Percentiles rank a stretch among this genome's conserved stretches.
Conservation (phyloP, 1,140 invertebrate genomes). For the Phymastichus coffea region DNA sequence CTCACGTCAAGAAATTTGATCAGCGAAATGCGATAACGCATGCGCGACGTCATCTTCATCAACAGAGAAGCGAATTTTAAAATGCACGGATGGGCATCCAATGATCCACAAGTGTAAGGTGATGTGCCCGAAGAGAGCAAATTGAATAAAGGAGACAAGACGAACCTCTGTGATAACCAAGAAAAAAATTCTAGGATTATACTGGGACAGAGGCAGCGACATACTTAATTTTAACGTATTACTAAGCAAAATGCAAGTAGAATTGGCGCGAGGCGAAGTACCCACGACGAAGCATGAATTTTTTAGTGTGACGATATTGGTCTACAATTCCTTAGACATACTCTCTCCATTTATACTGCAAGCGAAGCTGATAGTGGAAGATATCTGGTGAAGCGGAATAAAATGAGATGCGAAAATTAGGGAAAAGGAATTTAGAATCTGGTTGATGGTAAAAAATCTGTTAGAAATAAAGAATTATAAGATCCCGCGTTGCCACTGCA, state of each 20-base stretch:
- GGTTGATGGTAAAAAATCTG: neutral
- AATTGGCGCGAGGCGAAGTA: too few species aligned
- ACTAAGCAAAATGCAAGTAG: neutral
- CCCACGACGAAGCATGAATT: too few species aligned
- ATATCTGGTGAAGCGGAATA: neutral
- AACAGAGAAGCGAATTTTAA: too few species aligned
- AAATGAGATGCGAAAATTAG: too few species aligned
- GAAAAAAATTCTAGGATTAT: too few species aligned
- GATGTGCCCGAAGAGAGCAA: neutral
- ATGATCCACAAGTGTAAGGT: neutral
- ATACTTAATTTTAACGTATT: neutral
- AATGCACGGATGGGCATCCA: neutral
- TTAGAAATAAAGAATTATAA: neutral
- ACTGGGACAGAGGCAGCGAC: neutral
- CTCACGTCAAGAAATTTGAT: neutral
- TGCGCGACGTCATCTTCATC: neutral
- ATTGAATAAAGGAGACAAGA: too few species aligned
- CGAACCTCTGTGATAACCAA: neutral
- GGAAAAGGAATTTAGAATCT: neutral
- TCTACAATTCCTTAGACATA: neutral
- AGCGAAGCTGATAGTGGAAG: neutral
- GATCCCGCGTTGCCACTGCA: neutral
- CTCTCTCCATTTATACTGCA: neutral
- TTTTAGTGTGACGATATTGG: neutral
- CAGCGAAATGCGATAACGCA: neutral